Percentiles rank a stretch among this genome's conserved stretches.
Evolutionary conservation across 2,888 invertebrate genomes (phyloP).

Genomic region (Conops quadrifasciatus): DNA sequence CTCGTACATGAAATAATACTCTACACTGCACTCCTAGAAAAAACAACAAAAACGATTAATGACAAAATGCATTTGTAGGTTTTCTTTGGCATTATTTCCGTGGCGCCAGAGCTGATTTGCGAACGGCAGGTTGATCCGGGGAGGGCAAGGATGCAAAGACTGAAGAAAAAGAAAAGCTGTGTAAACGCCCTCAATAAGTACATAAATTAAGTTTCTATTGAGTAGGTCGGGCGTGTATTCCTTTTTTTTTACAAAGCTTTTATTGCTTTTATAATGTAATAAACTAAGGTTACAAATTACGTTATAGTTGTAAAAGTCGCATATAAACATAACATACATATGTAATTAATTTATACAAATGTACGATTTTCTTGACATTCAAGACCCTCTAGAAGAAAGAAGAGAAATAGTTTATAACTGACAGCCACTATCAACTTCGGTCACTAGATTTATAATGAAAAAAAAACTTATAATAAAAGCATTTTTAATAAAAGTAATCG

Average conservation of each 20-base stretch:
- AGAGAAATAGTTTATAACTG: too few species aligned
- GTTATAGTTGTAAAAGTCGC: too few species aligned
- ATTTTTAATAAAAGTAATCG: too few species aligned
- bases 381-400: too few species aligned
- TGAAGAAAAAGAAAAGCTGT: background rate
- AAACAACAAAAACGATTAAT: background rate
- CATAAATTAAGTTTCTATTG: background rate
- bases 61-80: conserved; percentile 41
- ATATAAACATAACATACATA: too few species aligned
- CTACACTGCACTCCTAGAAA: background rate
- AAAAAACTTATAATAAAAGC: too few species aligned
- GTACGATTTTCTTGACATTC: too few species aligned
- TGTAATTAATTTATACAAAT: too few species aligned
- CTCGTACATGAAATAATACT: too few species aligned
- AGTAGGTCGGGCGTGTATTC: conserved; percentile 3
- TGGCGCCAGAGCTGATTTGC: conserved; percentile 16
- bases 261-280: background rate
- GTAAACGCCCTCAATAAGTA: background rate
- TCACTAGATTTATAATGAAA: too few species aligned
- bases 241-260: background rate
- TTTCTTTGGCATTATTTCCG: conserved; percentile 21
- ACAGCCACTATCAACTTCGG: too few species aligned
- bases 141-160: background rate
- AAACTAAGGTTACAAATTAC: too few species aligned
- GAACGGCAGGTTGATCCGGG: conserved; percentile 35